Evolutionary conservation across 2,797 vertebrate species (phyloP).

Genomic region (Sebastes flavidus): DNA sequence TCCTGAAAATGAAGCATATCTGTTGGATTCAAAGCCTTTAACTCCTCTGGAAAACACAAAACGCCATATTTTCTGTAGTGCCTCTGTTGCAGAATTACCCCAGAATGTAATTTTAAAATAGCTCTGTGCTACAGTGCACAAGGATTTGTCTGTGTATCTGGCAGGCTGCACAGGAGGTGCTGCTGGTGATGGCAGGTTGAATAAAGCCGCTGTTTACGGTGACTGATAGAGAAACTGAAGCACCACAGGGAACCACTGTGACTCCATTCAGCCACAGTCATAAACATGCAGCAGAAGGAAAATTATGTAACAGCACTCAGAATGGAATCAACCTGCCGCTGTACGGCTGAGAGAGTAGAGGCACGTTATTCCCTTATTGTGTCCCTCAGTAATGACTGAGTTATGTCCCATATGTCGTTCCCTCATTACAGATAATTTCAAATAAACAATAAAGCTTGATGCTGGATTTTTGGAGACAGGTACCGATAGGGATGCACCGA

Average conservation of each 20-base stretch:
- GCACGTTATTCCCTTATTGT: neutral
- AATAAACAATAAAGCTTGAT: neutral
- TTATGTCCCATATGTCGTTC: neutral
- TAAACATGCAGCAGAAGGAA: conserved; percentile 39
- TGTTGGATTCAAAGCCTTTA: conserved; percentile 15
- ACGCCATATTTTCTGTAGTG: neutral
- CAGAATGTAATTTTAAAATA: conserved; percentile 4
- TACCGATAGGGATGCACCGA: neutral
- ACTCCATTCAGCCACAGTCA: neutral
- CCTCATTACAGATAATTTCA: neutral
- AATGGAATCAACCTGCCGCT: conserved; percentile 2
- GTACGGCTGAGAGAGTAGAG: neutral
- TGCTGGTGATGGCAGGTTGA: conserved; percentile 25
- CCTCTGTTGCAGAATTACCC: conserved; percentile 1
- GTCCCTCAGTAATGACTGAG: neutral
- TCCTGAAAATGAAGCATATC: conserved; percentile 22
- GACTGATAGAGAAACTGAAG: conserved; percentile 17
- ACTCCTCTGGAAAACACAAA: conserved; percentile 9
- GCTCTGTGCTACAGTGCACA: neutral
- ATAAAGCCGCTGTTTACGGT: conserved; percentile 27
- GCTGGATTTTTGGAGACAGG: neutral
- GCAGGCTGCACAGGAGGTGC: conserved; percentile 12
- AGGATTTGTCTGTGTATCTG: conserved; percentile 17
- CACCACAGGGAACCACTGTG: conserved; percentile 18
- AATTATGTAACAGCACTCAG: conserved; percentile 46